Conservation (phyloP, 2,113 vertebrate genomes). For the Lasiurus cinereus region DNA sequence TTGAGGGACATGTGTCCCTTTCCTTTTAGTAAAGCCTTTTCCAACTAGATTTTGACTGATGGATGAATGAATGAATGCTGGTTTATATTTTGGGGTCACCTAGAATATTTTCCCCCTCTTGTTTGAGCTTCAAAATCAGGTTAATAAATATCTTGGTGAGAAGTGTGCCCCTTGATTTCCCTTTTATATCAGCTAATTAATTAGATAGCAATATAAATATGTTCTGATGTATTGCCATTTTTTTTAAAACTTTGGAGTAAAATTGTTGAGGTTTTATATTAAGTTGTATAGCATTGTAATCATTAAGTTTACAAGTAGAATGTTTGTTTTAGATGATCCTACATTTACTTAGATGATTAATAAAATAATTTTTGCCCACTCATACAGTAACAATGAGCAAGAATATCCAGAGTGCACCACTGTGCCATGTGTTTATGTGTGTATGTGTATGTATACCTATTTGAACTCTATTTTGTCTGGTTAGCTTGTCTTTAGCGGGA, state of each 20-base stretch:
- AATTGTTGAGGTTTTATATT: background rate
- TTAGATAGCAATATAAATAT: background rate
- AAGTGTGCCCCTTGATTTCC: background rate
- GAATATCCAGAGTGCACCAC: background rate
- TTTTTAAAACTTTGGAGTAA: slow-evolving; percentile 32
- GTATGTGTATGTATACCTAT: background rate
- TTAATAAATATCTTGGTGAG: slow-evolving; percentile 11
- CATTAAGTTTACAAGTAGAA: background rate
- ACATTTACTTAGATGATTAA: slow-evolving; percentile 8
- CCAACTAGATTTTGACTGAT: background rate
- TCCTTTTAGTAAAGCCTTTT: background rate
- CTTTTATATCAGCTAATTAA: background rate
- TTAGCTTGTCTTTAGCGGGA: background rate
- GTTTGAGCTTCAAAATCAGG: slow-evolving; percentile 35
- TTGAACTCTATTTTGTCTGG: background rate
- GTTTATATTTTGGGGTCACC: background rate
- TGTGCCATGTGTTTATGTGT: background rate
- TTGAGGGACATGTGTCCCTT: background rate
- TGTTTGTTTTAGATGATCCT: background rate
- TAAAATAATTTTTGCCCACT: background rate
- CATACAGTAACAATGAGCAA: background rate
- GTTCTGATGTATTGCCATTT: background rate
- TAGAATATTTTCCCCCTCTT: background rate
- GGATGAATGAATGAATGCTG: background rate
- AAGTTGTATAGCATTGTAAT: background rate